A percentile compares a stretch with the other conserved stretches of the same genome.
These are phyloP conservation scores for Isaurus tuberculatus DNA, from an alignment of 92 coral and sea anemone species.

Conservation along the genomic window DNA sequence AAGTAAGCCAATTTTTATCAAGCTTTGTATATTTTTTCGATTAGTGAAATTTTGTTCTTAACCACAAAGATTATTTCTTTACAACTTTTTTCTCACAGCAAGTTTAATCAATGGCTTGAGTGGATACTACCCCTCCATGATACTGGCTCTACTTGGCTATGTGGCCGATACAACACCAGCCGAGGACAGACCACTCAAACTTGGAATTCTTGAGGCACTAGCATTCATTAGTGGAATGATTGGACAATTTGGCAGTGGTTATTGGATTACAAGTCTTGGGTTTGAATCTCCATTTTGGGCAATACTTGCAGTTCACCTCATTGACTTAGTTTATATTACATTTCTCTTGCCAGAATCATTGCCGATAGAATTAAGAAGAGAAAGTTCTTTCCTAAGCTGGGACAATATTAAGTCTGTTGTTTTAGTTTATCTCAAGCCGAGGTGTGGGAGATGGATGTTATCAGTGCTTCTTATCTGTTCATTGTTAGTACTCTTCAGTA, in stretches of 20 bases:
- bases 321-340: slow-evolving; percentile 68
- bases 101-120: slow-evolving; percentile 71
- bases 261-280: slow-evolving; percentile 81
- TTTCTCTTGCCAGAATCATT: slow-evolving; percentile 87
- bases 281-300: slow-evolving; percentile 78
- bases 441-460: slow-evolving; percentile 82
- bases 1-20: no score
- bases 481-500: slow-evolving; percentile 62
- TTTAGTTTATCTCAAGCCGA: slow-evolving; percentile 66
- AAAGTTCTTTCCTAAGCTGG: slow-evolving; percentile 47
- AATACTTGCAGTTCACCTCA: slow-evolving; percentile 72
- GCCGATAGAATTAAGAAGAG: slow-evolving; percentile 44
- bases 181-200: slow-evolving; percentile 69
- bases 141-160: slow-evolving; percentile 82
- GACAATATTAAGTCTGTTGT: slow-evolving; percentile 65
- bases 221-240: slow-evolving; percentile 87
- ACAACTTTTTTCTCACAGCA: slow-evolving; percentile 52
- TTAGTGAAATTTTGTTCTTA: no score
- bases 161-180: slow-evolving; percentile 84
- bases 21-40: no score
- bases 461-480: slow-evolving; percentile 61
- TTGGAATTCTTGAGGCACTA: slow-evolving; percentile 86
- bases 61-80: no score
- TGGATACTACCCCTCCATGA: slow-evolving; percentile 89
- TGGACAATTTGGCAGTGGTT: slow-evolving; percentile 84